Evolutionary conservation across 2,888 invertebrate species (phyloP), one percentile per base, ranked within the genome.

Genomic region (Macaria notata): DNA sequence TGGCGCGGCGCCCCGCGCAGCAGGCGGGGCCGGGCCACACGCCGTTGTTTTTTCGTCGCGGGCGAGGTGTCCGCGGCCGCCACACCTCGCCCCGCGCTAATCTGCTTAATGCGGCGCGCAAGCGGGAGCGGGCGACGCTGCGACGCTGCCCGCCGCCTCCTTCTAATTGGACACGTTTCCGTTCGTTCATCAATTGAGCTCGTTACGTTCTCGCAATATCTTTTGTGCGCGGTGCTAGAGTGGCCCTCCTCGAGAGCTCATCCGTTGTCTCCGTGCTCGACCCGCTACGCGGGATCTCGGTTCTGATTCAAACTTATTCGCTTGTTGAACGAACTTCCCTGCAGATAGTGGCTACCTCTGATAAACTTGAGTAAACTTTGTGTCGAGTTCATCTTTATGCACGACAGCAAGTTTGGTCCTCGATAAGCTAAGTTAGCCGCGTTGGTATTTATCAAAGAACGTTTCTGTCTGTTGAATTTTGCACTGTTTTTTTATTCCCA

Each of bases 131-230:
- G 46, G 74, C 79, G 74, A 78, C 78, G 66, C 71, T 76, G 79
- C 75, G 65, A 71, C 79, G 83, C 78, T 75, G 66, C 68, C 79
- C 78, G 83, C 87, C 87, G 85, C 88, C 88, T 86, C 82, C 87
- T 88, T 85, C 88, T 90, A 89, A 90, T 90, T 90, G 90, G 88
- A 87, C 89, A 88, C 88, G 88, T 90, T 90, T 90, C 89, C 90
- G 88, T 88, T 87, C 79, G 78, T 86, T 88, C 89, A 82, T 88
- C 89, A 89, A 89, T 90, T 89, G 89, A 86, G 86, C 88, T 90
- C 86, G 88, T 90, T 90, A 88, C 81, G 83, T 76, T 76, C 78
- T 77, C 77, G 77, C 82, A 77, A 81, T 83, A 83, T 87, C 86
- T 88, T 83, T 84, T 84, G 86, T 84, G 78, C 70, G 70, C 66